Evolutionary conservation across 1,140 invertebrate species (phyloP).

Genomic region (Oncopeltus fasciatus): DNA sequence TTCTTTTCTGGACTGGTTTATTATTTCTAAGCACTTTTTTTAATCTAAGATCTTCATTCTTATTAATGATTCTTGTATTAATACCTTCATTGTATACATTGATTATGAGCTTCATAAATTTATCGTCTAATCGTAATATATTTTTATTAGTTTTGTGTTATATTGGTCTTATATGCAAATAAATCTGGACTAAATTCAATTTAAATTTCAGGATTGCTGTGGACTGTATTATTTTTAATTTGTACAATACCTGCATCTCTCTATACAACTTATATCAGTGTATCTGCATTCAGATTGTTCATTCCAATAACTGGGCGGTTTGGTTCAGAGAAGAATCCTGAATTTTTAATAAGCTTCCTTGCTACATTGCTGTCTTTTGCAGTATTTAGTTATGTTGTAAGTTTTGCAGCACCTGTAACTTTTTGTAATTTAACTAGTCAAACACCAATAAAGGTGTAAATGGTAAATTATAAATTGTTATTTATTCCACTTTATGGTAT

Average conservation of each 20-base stretch:
- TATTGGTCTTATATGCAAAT: neutral
- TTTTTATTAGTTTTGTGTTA: neutral
- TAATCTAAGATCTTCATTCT: neutral
- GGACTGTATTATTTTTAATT: neutral
- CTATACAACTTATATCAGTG: neutral
- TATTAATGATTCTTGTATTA: neutral
- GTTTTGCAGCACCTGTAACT: no score
- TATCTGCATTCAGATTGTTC: neutral
- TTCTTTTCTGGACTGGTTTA: neutral
- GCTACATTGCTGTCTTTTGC: neutral
- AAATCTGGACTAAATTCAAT: neutral
- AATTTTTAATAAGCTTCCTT: neutral
- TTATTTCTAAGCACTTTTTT: neutral
- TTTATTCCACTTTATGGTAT: no score
- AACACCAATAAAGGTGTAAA: no score
- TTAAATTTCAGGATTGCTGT: neutral
- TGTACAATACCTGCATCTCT: neutral
- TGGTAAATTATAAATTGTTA: no score
- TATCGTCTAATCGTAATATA: neutral
- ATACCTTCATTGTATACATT: neutral
- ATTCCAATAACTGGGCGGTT: neutral
- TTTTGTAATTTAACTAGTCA: no score
- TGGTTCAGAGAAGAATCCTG: neutral
- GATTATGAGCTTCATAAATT: neutral
- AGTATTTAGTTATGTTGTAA: neutral